Evolutionary conservation across 2,888 invertebrate genomes (phyloP).

Genomic region (Dioctria rufipes): DNA sequence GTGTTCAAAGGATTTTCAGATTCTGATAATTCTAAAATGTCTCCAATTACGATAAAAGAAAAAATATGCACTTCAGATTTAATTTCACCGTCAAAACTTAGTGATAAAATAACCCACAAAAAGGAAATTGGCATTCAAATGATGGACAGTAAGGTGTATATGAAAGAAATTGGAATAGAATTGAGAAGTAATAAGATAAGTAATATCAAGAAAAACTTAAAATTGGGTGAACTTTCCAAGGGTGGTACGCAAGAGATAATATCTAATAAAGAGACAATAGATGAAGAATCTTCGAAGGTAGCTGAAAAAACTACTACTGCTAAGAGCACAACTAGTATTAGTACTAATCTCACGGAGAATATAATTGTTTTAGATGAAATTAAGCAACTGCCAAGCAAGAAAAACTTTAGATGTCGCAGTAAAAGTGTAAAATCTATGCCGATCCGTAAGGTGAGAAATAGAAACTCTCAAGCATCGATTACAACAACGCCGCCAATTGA

Average conservation of each 20-base stretch:
- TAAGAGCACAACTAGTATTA: too few relatives aligned
- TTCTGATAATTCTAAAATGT: constrained; percentile 41
- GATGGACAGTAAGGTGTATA: not conserved
- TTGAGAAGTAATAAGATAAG: not conserved
- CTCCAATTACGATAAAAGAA: constrained; percentile 30
- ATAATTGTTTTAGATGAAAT: not conserved
- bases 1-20: constrained; percentile 56
- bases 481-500: not conserved
- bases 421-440: not conserved
- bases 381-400: not conserved
- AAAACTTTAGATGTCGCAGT: not conserved
- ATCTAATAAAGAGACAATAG: too few relatives aligned
- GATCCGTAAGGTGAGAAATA: not conserved
- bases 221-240: too few relatives aligned
- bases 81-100: not conserved
- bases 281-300: too few relatives aligned
- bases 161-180: constrained; percentile 23
- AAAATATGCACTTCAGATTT: constrained; percentile 3
- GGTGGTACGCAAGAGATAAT: too few relatives aligned
- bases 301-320: too few relatives aligned
- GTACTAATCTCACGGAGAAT: not conserved
- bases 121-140: constrained; percentile 38
- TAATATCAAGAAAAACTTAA: too few relatives aligned
- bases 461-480: not conserved
- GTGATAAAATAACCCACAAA: not conserved